Base-by-base conservation (phyloP, 2,888 invertebrate genomes). In the Sthenelais limicola region DNA sequence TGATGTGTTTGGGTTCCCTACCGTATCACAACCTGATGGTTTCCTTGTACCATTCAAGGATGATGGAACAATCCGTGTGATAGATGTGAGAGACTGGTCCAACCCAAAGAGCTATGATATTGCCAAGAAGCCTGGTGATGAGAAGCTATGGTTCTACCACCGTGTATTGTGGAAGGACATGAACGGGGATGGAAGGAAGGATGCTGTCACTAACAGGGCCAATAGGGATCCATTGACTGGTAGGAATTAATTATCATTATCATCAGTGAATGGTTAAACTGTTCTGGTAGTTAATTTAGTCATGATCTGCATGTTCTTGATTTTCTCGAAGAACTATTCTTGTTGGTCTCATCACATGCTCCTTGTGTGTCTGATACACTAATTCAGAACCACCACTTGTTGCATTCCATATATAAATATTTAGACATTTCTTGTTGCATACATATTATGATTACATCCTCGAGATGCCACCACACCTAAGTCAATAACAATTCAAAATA, bases 111-210 rank as follows among this genome's bases (percentile, higher is more conserved):
- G 15, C 7, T 52, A 73, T 26, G 66, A 70, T 51, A 73, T 73
- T 38, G 51, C 43, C 15, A 26, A 32, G 24, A 38, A 35, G 30
- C 48, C 47, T 2, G 5, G 1, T 3, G 56, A 56, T 21, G 21
- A 28, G 35, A 68, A n/a, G 0, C 4, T 48, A 33, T 70, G 54
- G 51, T 62, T 70, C 54, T 56, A 70, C 43, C 70, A 54, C 43
- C 43, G 81, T 2, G 82, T 80, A 9, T 9, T 78, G 24, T 82
- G 82, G 80, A 76, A 75, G 24, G 82, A 82, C 58, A 80, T 80
- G 79, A 79, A 82, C 62, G 80, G 80, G 0, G 82, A 82, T 58
- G 81, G 81, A 1, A 78, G 77, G 30, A 66, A 74, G 26, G 82
- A 82, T 72, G 77, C 80, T 7, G 71, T 82, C 21, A 82, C 80